phyloP scores from a whole-genome alignment of 2,113 vertebrate genomes.

The Xenotilapia caudafasciata region DNA sequence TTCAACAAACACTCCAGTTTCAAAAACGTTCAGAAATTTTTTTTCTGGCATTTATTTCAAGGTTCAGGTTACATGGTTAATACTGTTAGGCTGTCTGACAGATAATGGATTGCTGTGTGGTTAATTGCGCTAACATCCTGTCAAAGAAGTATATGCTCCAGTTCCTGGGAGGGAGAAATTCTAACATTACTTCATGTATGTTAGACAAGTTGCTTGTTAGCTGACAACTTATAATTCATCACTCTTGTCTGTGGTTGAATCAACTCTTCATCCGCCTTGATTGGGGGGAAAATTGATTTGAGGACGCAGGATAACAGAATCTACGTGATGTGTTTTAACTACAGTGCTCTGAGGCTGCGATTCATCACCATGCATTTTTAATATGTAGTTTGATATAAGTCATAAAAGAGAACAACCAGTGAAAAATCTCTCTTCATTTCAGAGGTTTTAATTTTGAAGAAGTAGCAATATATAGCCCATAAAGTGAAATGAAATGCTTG shows the following conservation, averaged over 20 bases:
- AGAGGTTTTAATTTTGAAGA: background rate
- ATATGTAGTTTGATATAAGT: background rate
- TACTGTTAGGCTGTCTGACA: background rate
- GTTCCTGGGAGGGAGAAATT: background rate
- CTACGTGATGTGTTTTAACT: background rate
- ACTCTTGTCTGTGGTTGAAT: background rate
- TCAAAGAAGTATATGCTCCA: background rate
- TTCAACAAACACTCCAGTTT: background rate
- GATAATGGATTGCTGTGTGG: background rate
- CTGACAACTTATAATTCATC: background rate
- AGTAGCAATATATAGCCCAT: background rate
- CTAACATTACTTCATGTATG: background rate
- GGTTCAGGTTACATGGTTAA: background rate
- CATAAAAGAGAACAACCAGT: background rate
- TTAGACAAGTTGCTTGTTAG: background rate
- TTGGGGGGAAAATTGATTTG: background rate
- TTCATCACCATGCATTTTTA: background rate
- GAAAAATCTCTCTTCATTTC: background rate
- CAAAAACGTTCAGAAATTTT: accelerated
- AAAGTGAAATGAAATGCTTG: background rate
- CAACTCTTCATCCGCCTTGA: accelerated
- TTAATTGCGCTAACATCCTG: background rate
- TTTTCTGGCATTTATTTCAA: background rate
- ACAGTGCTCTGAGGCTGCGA: background rate
- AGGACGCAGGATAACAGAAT: background rate